These are phyloP conservation scores for Leistus spinibarbis DNA, from an alignment of 2,888 invertebrate species.

Conservation along the genomic window DNA sequence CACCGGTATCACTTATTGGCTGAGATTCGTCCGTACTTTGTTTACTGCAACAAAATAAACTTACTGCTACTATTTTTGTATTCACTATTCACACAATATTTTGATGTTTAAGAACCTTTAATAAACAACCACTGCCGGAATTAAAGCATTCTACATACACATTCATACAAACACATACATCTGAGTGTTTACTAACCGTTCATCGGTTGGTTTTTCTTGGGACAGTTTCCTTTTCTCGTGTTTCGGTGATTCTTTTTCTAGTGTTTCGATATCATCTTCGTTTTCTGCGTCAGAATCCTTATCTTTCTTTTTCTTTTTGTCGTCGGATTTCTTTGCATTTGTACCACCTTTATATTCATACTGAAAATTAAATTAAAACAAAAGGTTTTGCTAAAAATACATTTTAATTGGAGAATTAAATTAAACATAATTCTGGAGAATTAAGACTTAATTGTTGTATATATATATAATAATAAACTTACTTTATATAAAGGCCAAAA, in stretches of 20 bases:
- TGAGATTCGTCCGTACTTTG: background rate
- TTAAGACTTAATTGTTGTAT: too few species aligned
- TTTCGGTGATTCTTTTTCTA: conserved; percentile 52
- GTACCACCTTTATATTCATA: conserved; percentile 79
- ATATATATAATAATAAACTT: conserved; percentile 42
- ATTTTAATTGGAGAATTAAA: too few species aligned
- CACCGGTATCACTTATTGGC: background rate
- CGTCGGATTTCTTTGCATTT: conserved; percentile 61
- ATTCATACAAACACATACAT: too few species aligned
- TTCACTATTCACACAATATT: background rate
- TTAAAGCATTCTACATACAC: background rate
- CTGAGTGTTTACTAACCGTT: conserved; percentile 44
- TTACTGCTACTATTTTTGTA: background rate
- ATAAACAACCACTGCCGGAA: too few species aligned
- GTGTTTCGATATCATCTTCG: conserved; percentile 57
- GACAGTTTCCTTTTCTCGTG: conserved; percentile 49
- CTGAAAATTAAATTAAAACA: too few species aligned
- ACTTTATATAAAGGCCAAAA: conserved; percentile 97
- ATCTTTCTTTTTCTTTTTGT: conserved; percentile 78
- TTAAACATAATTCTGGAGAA: too few species aligned
- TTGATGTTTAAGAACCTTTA: background rate
- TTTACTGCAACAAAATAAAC: background rate
- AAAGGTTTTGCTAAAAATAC: too few species aligned
- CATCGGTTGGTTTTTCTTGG: conserved; percentile 40
- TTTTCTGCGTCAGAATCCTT: conserved; percentile 83